Evolutionary conservation across 2,113 vertebrate genomes (phyloP), one percentile per base, ranked within the genome.

Genomic region (Mus pahari): DNA sequence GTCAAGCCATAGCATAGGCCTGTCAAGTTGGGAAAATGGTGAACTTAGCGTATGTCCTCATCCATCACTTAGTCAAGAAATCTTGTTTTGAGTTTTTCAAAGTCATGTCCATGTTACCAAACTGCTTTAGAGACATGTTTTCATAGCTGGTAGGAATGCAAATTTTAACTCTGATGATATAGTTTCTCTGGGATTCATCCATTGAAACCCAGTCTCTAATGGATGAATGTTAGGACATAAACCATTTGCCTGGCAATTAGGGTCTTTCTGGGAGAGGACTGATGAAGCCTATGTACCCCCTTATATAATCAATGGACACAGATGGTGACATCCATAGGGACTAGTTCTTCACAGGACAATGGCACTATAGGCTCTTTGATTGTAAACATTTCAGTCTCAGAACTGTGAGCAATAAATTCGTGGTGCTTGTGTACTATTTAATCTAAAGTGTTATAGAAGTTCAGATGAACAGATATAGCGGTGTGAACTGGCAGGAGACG

Each of bases 121-220:
- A 77, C 94, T n/a, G 39, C 55, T 88, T 84, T 78, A 94, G 39
- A 11, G 86, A 94, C 22, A 71, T 83, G 3, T 79, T 79, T 58
- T 5, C 39, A 20, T 71, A 77, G 36, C 66, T 86, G 36, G 16
- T 66, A 11, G 50, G 81, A 94, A 86, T 68, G 36, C 33, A 92
- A 7, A 62, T 66, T 86, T 95, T 73, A 95, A 89, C 4, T 31
- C 62, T 39, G 19, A 31, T 70, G 50, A 13, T 36, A 70, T 13
- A n/a, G 14, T 42, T 12, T 45, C 20, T 6, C 33, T 89, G 9
- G 12, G 68, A 84, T 53, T 42, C 36, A 58, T 26, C 60, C 66
- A 20, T 53, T 84, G 13, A 68, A 77, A 92, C 28, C 8, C 10
- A 70, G 42, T 77, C 19, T 39, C 33, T 62, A 84, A 3, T 78